These are phyloP conservation scores for Typhlichthys subterraneus DNA, from an alignment of 2,797 vertebrate species.

Conservation along the genomic window DNA sequence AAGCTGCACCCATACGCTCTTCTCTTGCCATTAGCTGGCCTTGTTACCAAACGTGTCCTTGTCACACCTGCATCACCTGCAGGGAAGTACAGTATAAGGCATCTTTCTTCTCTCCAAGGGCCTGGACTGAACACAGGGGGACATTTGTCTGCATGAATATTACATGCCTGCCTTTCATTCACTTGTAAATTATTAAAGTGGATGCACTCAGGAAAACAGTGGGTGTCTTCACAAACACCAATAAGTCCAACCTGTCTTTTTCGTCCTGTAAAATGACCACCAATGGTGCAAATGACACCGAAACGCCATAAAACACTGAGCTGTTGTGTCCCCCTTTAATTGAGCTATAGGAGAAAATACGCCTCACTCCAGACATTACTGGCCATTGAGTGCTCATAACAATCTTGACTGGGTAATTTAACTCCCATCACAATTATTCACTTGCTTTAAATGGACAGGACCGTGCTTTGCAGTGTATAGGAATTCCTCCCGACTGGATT, in stretches of 20 bases:
- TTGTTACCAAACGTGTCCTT: conserved; percentile 29
- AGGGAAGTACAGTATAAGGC: conserved; percentile 32
- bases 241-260: conserved; percentile 32
- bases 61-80: conserved; percentile 15
- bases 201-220: conserved; percentile 71
- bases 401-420: not conserved
- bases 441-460: not conserved
- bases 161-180: conserved; percentile 59
- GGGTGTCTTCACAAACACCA: conserved; percentile 43
- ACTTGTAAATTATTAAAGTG: conserved; percentile 73
- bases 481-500: conserved; percentile 77
- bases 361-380: not conserved
- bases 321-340: not conserved
- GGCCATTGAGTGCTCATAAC: conserved; percentile 1
- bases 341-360: conserved; percentile 9
- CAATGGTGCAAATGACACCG: conserved; percentile 38
- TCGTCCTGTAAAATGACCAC: conserved; percentile 30
- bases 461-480: conserved; percentile 52
- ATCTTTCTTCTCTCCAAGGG: conserved; percentile 42
- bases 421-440: conserved; percentile 8
- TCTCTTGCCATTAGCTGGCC: not conserved
- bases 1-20: conserved; percentile 14
- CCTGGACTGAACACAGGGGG: conserved; percentile 48
- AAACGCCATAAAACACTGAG: not conserved
- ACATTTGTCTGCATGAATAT: conserved; percentile 77